phyloP scores from a whole-genome alignment of 2,888 invertebrate genomes.

The Coremacera marginata region DNA sequence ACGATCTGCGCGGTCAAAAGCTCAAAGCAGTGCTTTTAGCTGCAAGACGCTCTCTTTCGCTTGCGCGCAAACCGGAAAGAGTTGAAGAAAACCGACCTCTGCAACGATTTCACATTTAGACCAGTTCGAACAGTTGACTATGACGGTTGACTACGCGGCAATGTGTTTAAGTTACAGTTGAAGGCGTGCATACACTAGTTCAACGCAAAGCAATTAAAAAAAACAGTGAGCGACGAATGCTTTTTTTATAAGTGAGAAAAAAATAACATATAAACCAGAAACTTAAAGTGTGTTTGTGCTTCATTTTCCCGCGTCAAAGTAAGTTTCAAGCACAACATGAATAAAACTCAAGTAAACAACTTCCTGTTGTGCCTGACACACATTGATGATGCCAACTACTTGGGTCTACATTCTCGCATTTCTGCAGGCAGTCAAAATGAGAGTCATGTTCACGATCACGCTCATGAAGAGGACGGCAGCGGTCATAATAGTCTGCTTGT shows the following conservation, averaged over 20 bases:
- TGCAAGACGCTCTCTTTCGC: neutral
- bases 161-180: neutral
- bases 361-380: slow-evolving; percentile 20
- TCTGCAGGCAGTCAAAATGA: neutral
- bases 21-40: neutral
- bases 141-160: neutral
- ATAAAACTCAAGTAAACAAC: slow-evolving; percentile 23
- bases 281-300: neutral
- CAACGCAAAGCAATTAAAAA: neutral
- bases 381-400: slow-evolving; percentile 19
- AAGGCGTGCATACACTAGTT: neutral
- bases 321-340: neutral
- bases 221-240: neutral
- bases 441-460: neutral
- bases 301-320: neutral
- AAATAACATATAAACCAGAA: neutral
- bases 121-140: slow-evolving; percentile 6
- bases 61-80: neutral
- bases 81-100: slow-evolving; percentile 7
- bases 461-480: slow-evolving; percentile 49
- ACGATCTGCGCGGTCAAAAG: neutral
- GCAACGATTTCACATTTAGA: neutral
- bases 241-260: neutral
- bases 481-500: slow-evolving; percentile 71
- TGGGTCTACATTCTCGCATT: neutral